phyloP scores from a whole-genome alignment of 1,140 invertebrate genomes.

The Dinoponera quadriceps region DNA sequence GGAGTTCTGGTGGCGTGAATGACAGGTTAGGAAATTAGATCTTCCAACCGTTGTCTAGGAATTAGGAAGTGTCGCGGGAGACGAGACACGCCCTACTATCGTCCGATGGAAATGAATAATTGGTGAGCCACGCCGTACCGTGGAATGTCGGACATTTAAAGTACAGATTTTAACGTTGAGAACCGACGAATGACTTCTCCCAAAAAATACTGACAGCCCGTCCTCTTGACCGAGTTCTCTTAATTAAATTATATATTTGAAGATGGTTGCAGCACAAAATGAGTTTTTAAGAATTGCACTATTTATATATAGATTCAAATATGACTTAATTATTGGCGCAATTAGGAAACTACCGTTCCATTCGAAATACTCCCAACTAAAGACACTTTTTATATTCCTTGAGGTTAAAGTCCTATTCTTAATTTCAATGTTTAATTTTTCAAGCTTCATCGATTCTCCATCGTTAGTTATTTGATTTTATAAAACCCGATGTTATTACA shows the following conservation, averaged over 20 bases:
- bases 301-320: too few relatives aligned
- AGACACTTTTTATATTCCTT: background rate
- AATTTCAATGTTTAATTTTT: background rate
- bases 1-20: conserved; percentile 65
- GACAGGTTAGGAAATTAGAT: conserved; percentile 78
- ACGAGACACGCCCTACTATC: conserved; percentile 55
- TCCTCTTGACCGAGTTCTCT: background rate
- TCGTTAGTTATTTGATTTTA: background rate
- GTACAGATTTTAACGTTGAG: conserved; percentile 38
- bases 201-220: conserved; percentile 2
- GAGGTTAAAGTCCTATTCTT: too few relatives aligned
- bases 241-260: too few relatives aligned
- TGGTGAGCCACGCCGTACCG: conserved; percentile 39
- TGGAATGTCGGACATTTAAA: conserved; percentile 33
- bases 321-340: too few relatives aligned
- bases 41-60: conserved; percentile 76
- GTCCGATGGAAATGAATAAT: conserved; percentile 61
- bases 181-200: background rate
- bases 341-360: too few relatives aligned
- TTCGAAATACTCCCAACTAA: too few relatives aligned
- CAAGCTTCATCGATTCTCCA: background rate
- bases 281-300: too few relatives aligned
- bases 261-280: too few relatives aligned
- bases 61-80: conserved; percentile 75
- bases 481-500: background rate